These are phyloP conservation scores for Geothlypis trichas DNA, from an alignment of 2,113 vertebrate genomes.

Conservation along the genomic window DNA sequence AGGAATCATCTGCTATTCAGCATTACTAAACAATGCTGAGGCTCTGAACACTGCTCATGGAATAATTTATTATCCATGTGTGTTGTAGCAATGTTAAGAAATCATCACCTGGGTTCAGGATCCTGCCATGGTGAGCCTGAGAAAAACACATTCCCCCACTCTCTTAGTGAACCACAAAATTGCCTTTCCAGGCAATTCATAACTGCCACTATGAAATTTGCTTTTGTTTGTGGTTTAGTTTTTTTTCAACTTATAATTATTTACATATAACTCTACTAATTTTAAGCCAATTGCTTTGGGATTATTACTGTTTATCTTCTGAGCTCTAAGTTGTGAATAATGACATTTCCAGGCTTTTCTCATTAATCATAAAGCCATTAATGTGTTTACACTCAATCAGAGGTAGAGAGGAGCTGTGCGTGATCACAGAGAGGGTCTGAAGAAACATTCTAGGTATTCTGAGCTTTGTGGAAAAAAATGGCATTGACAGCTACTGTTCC, in stretches of 20 bases:
- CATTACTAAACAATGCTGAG: neutral
- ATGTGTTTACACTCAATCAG: neutral
- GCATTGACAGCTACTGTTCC: neutral
- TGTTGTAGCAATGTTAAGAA: neutral
- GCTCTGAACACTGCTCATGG: neutral
- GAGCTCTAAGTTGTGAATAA: neutral
- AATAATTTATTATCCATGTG: neutral
- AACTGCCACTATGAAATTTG: neutral
- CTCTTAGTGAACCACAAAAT: neutral
- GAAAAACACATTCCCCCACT: accelerated
- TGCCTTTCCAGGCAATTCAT: neutral
- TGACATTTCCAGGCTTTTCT: neutral
- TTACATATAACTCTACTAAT: neutral
- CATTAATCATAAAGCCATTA: neutral
- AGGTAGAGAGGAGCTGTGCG: neutral
- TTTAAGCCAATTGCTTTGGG: neutral
- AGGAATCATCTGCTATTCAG: neutral
- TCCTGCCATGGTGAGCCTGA: neutral
- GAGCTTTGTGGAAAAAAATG: neutral
- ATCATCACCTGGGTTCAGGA: neutral
- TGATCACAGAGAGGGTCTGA: neutral
- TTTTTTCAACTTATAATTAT: neutral
- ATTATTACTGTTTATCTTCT: neutral
- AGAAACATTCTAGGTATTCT: neutral
- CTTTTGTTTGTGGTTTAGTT: accelerated